Evolutionary conservation across 2,888 invertebrate species (phyloP).

Genomic region (Fabriciana adippe): DNA sequence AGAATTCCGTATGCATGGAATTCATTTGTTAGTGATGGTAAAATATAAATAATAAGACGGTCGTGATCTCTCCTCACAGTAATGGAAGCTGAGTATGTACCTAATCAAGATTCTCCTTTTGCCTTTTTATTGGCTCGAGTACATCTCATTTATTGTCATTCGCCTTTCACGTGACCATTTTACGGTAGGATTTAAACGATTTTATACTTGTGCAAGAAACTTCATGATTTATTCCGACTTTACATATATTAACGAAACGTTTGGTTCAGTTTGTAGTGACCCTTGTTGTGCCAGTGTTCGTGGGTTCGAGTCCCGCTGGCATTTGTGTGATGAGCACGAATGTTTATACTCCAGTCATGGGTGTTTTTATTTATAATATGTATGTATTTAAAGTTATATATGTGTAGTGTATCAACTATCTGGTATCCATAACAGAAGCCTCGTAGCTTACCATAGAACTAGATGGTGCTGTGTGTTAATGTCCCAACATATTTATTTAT

Average conservation of each 20-base stretch:
- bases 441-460: too few relatives aligned
- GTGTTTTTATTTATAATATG: too few relatives aligned
- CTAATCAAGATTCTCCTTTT: constrained; percentile 72
- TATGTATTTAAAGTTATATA: too few relatives aligned
- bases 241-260: not conserved
- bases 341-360: too few relatives aligned
- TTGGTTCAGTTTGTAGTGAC: too few relatives aligned
- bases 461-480: too few relatives aligned
- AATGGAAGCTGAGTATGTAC: constrained; percentile 73
- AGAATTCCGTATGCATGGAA: constrained; percentile 58
- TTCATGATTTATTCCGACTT: constrained; percentile 7
- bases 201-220: not conserved
- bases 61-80: constrained; percentile 79
- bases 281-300: too few relatives aligned
- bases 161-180: constrained; percentile 28
- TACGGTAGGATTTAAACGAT: constrained; percentile 11
- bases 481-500: too few relatives aligned
- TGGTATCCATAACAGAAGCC: too few relatives aligned
- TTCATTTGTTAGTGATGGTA: constrained; percentile 65
- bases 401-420: too few relatives aligned
- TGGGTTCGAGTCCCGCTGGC: too few relatives aligned
- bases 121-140: constrained; percentile 63
- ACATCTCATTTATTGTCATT: constrained; percentile 51
- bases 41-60: constrained; percentile 76
- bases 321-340: too few relatives aligned